Conservation (phyloP, 2,797 vertebrate genomes). For the Notoglanidium macrostoma region DNA sequence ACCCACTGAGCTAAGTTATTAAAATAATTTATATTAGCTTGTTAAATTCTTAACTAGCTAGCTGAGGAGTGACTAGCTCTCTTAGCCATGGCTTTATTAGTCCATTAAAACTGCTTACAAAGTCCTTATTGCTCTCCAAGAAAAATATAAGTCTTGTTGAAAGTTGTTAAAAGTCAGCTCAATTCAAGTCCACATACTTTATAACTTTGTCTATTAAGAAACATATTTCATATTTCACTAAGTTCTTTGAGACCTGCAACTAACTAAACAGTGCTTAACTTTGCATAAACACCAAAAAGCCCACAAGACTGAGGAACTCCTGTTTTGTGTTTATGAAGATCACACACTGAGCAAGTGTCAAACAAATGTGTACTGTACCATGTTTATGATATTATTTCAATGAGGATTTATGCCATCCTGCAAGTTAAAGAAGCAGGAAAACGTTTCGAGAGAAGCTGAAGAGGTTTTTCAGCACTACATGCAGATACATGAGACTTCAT, state of each 20-base stretch:
- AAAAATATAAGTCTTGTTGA: neutral
- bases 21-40: neutral
- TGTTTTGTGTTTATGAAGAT: neutral
- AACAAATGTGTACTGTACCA: too few species aligned
- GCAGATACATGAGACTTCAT: slow-evolving; percentile 1
- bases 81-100: neutral
- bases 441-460: neutral
- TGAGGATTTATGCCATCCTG: neutral
- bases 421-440: slow-evolving; percentile 13
- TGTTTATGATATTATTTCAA: neutral
- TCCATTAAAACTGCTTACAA: neutral
- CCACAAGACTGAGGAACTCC: neutral
- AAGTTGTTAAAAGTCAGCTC: neutral
- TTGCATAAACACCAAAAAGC: neutral
- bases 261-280: neutral
- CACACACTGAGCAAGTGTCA: neutral
- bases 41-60: neutral
- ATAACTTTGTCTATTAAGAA: neutral
- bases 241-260: neutral
- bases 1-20: slow-evolving; percentile 9
- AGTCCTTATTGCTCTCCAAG: neutral
- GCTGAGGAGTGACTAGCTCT: neutral
- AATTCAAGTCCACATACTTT: neutral
- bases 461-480: neutral
- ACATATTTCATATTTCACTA: neutral